A percentile compares a stretch with the other conserved stretches of the same genome.
Conservation (phyloP, 2,113 vertebrate genomes). For the Anarrhichthys ocellatus region DNA sequence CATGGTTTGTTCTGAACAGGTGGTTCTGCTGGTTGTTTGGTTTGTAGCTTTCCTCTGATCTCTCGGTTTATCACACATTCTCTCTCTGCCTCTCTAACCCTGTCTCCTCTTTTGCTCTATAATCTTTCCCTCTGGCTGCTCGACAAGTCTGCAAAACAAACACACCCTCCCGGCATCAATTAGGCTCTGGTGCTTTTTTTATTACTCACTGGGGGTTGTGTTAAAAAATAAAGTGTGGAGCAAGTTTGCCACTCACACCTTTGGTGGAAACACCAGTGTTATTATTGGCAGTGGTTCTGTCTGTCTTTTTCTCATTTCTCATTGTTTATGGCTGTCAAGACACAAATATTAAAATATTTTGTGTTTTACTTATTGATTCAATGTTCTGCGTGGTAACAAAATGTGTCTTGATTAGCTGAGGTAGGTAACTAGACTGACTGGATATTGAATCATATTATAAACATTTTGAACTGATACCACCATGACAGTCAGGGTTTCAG, state of each 20-base stretch:
- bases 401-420: slow-evolving; percentile 66
- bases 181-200: neutral
- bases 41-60: slow-evolving; percentile 33
- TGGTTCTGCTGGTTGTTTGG: slow-evolving; percentile 15
- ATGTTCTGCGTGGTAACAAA: slow-evolving; percentile 14
- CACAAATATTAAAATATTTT: slow-evolving; percentile 33
- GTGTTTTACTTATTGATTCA: slow-evolving; percentile 36
- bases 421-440: slow-evolving; percentile 36
- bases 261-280: slow-evolving; percentile 43
- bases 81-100: neutral
- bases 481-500: neutral
- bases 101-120: slow-evolving; percentile 30
- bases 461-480: slow-evolving; percentile 57
- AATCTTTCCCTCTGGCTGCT: slow-evolving; percentile 42
- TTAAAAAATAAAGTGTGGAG: slow-evolving; percentile 19
- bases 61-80: neutral
- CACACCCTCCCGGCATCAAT: slow-evolving; percentile 44
- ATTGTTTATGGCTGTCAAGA: slow-evolving; percentile 35
- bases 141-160: slow-evolving; percentile 49
- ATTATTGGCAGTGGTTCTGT: slow-evolving; percentile 20
- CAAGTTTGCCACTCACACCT: neutral
- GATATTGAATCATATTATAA: slow-evolving; percentile 28
- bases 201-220: neutral
- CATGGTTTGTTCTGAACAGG: no score
- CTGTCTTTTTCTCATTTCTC: neutral